Evolutionary conservation across 1,140 invertebrate genomes (phyloP).

Genomic region (Aphidius gifuensis): DNA sequence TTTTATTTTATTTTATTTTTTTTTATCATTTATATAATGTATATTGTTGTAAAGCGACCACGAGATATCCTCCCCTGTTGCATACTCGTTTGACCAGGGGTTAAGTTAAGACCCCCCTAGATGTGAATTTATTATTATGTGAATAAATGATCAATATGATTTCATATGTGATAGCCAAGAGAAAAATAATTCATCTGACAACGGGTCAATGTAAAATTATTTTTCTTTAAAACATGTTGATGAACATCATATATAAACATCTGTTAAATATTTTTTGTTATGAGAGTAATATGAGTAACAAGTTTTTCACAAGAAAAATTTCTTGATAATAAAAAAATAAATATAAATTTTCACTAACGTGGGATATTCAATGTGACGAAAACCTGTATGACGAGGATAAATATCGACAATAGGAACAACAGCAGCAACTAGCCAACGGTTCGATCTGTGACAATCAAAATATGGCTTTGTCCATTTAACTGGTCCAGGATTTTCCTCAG

Average conservation of each 20-base stretch:
- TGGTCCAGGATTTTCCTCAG: slow-evolving; percentile 84
- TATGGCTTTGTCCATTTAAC: slow-evolving; percentile 93
- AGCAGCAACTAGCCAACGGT: slow-evolving; percentile 93
- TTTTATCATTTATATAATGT: neutral
- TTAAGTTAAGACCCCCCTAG: slow-evolving; percentile 1
- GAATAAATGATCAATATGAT: slow-evolving; percentile 9
- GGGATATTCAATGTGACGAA: slow-evolving; percentile 92
- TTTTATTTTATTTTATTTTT: neutral
- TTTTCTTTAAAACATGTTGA: slow-evolving; percentile 12
- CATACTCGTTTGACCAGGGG: slow-evolving; percentile 18
- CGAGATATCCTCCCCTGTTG: too few species aligned
- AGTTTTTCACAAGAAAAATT: slow-evolving; percentile 14
- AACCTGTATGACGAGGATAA: slow-evolving; percentile 91
- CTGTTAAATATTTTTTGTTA: neutral
- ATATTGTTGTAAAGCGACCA: too few species aligned
- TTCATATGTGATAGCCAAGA: too few species aligned
- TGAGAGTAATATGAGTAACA: slow-evolving; percentile 8
- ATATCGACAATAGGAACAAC: slow-evolving; percentile 93
- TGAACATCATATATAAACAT: neutral
- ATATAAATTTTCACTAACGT: slow-evolving; percentile 64
- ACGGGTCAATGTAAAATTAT: neutral
- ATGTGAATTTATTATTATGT: slow-evolving; percentile 13
- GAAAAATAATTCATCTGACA: too few species aligned
- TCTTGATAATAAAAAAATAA: slow-evolving; percentile 25
- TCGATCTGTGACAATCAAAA: slow-evolving; percentile 93